Conservation (phyloP, 1,140 invertebrate species). For the Diachasmimorpha longicaudata region DNA sequence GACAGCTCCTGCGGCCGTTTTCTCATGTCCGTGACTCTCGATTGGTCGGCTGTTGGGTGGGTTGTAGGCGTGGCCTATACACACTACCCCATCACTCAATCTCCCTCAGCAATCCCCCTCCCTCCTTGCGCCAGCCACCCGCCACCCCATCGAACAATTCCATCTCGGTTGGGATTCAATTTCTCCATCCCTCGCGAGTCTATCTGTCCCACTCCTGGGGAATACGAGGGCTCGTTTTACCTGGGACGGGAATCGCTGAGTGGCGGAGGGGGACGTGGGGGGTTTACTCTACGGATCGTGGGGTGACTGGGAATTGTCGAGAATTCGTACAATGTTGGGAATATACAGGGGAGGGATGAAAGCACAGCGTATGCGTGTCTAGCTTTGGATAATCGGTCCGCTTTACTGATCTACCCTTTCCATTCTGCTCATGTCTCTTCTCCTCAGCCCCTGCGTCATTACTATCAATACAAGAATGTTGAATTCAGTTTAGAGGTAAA, state of each 20-base stretch:
- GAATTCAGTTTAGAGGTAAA: no score
- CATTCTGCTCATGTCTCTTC: not conserved
- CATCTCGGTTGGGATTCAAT: not conserved
- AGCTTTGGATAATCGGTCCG: slow-evolving; percentile 27
- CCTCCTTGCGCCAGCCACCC: no score
- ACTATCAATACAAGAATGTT: no score
- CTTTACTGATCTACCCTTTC: slow-evolving; percentile 11
- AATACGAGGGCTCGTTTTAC: slow-evolving; percentile 14
- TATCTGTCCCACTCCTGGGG: slow-evolving; percentile 29
- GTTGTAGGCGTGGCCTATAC: slow-evolving; percentile 45
- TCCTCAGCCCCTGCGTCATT: no score
- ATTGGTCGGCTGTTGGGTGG: slow-evolving; percentile 44
- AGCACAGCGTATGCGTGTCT: slow-evolving; percentile 19
- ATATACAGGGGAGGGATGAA: not conserved
- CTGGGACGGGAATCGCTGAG: not conserved
- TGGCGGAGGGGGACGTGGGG: not conserved
- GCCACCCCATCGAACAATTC: not conserved
- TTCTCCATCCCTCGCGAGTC: slow-evolving; percentile 17
- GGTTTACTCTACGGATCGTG: no score
- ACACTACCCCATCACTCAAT: not conserved
- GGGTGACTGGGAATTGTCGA: not conserved
- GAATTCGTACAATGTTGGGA: slow-evolving; percentile 14
- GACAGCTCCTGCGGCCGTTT: slow-evolving; percentile 43
- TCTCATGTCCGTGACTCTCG: slow-evolving; percentile 28
- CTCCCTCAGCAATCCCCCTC: not conserved